A percentile compares a stretch with the other conserved stretches of the same genome.
Evolutionary conservation across 2,888 invertebrate species (phyloP).

Genomic region (Punctoribates punctum): DNA sequence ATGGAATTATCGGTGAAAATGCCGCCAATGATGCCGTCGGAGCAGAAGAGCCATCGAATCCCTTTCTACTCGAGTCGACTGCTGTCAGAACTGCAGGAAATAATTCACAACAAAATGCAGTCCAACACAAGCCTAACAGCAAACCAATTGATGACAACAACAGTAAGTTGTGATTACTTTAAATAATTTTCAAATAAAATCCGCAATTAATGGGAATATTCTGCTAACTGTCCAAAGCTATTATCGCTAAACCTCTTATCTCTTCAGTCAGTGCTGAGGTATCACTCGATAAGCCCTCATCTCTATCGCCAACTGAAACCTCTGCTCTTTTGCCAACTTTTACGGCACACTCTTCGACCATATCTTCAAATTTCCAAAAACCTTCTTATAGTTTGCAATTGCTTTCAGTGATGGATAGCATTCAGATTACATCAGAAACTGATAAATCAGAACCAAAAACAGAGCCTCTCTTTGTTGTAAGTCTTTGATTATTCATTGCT

Average conservation of each 20-base stretch:
- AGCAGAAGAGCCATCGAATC: not conserved
- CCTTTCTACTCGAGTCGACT: constrained; percentile 36
- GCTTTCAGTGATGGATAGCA: constrained; percentile 23
- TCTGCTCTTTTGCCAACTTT: constrained; percentile 32
- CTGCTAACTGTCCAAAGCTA: not conserved
- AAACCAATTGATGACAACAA: not conserved
- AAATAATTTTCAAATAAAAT: not conserved
- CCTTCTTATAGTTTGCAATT: constrained; percentile 29
- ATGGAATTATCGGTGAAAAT: constrained; percentile 32
- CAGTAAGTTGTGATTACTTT: not conserved
- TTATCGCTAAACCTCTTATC: not conserved
- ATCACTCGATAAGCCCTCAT: constrained; percentile 4
- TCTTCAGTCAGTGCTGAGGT: constrained; percentile 6
- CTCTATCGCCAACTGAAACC: constrained; percentile 11
- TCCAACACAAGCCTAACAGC: constrained; percentile 1
- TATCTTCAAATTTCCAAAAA: constrained; percentile 6
- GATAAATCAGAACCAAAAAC: not conserved
- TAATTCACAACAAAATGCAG: constrained; percentile 29
- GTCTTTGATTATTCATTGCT: constrained; percentile 2
- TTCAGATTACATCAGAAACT: not conserved
- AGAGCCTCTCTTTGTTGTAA: constrained; percentile 17
- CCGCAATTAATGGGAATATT: too few relatives aligned
- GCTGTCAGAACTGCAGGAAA: constrained; percentile 34
- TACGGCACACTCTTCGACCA: constrained; percentile 6
- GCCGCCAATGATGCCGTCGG: not conserved